Evolutionary conservation across 2,797 vertebrate genomes (phyloP), one percentile per base, ranked within the genome.

Genomic region (Kryptopterus vitreolus): DNA sequence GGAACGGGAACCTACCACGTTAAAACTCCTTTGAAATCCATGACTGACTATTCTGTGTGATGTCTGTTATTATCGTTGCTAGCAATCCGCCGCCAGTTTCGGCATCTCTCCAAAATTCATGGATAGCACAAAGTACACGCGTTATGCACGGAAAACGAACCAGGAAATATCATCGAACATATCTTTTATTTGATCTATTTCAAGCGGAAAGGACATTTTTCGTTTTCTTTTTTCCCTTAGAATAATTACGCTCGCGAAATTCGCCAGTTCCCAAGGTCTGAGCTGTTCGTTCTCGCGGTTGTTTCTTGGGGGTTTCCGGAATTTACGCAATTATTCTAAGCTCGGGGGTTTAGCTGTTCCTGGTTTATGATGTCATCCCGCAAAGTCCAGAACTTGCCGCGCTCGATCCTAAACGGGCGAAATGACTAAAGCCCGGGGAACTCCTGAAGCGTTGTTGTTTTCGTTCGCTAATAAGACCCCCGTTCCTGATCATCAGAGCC

Each of bases 221-320:
- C n/a, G n/a, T n/a, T n/a, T n/a, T n/a, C n/a, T n/a, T n/a, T n/a
- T n/a, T n/a, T n/a, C n/a, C n/a, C n/a, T n/a, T n/a, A n/a, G n/a
- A n/a, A n/a, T n/a, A n/a, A n/a, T n/a, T n/a, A n/a, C n/a, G n/a
- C 38, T 43, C 38, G 38, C 10, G 7, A 43, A 43, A 43, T 43
- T 43, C 38, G 38, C 38, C 6, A 53, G 74, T 83, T 84, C 82
- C 78, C 78, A 82, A 79, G n/a, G 15, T 29, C 57, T 70, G 73
- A 70, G 72, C 61, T 70, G 78, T 58, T 78, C 71, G 73, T 80
- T 82, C 84, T 5, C 26, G 71, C 81, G 78, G 61, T 59, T 76
- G 22, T 61, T n/a, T 81, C 33, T 33, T 77, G n/a, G 22, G 24
- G 24, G 1, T 46, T 50, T 77, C 75, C 50, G 35, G 61, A 43